Evolutionary conservation across 2,797 vertebrate genomes (phyloP), one percentile per base, ranked within the genome.

Genomic region (Premnoplex brunnescens): DNA sequence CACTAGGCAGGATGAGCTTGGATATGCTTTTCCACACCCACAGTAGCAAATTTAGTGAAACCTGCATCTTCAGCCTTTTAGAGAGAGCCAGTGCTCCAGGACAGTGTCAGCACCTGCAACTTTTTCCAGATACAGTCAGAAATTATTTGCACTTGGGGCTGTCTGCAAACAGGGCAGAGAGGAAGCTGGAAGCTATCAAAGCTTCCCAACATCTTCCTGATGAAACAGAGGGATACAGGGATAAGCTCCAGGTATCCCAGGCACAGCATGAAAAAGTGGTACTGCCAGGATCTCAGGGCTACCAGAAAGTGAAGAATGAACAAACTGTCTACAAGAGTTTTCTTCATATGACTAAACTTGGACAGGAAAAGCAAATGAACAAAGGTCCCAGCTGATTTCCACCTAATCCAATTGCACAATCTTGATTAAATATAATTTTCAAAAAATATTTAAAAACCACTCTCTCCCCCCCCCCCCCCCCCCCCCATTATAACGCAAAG

Each of bases 391-490:
- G 1, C 76, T 32, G 83, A 55, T 49, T 88, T 44, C 79, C 39
- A 55, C 55, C 62, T 89, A 85, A 93, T 93, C 73, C 95, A 86
- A 86, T 55, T 81, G 60, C 69, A 75, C 82, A 58, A 3, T 28
- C 76, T 78, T 67, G 51, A 64, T 73, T 73, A 63, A 91, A 63
- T 15, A 21, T 12, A 21, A 49, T 18, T 87, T 78, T 48, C 14
- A 51, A 17, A 39, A 10, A 51, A 12, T 37, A 89, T 85, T 89
- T 64, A 71, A 41, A 60, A 91, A 78, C 36, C 3, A 4, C 12
- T 85, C 18, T 2, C 5, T 26, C 52, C 11, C 11, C 39, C n/a
- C n/a, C 6, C 4, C 3, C 5, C 32, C n/a, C 17, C 9, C 17
- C 43, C 43, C 19, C 44, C 28, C 22, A 7, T 34, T 60, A 19